Percentiles rank a stretch among this genome's conserved stretches.
Evolutionary conservation across 2,888 invertebrate genomes (phyloP).

Genomic region (Physocephala rufipes): DNA sequence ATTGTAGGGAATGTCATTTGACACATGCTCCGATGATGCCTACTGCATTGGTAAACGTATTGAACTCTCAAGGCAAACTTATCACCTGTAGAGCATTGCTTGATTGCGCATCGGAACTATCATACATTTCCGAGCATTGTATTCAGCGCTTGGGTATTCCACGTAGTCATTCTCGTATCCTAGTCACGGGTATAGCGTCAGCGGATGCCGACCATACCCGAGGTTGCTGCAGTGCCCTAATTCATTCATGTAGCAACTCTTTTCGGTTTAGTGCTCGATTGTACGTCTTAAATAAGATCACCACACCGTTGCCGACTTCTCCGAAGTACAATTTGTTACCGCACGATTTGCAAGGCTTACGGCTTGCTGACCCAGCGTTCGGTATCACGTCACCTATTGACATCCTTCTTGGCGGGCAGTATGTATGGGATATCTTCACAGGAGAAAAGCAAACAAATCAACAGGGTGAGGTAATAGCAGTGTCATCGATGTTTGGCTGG

Average conservation of each 20-base stretch:
- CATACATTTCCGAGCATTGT: neutral
- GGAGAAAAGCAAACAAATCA: neutral
- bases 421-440: neutral
- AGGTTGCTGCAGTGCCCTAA: neutral
- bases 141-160: neutral
- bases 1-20: constrained; percentile 6
- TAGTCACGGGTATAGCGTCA: neutral
- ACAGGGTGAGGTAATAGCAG: neutral
- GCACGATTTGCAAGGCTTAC: neutral
- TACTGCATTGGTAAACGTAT: neutral
- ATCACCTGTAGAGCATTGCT: neutral
- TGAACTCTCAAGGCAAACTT: neutral
- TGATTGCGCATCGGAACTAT: neutral
- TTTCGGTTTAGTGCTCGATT: neutral
- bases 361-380: constrained; percentile 1
- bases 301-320: neutral
- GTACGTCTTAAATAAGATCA: neutral
- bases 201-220: neutral
- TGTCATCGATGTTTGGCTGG: neutral
- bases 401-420: neutral
- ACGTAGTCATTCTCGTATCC: neutral
- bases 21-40: neutral
- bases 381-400: neutral
- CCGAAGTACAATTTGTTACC: neutral
- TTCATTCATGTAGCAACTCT: neutral